Evolutionary conservation across 1,140 invertebrate species (phyloP), one percentile per base, ranked within the genome.

Genomic region (Streblospio benedicti): DNA sequence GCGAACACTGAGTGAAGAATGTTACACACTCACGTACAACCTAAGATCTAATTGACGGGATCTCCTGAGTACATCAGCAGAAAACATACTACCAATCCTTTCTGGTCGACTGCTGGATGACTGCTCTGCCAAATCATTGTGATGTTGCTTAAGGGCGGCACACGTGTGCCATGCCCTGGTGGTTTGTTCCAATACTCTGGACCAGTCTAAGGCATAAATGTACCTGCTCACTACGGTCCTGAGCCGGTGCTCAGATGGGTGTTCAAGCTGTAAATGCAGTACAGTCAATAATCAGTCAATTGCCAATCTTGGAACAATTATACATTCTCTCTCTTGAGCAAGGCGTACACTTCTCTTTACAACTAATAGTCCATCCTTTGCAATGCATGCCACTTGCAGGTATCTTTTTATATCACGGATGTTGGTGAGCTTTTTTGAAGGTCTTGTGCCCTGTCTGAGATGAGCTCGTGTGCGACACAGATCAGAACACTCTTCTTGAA

Each of bases 301-400:
- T 16, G 66, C 61, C 2, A 18, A 41, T 30, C 60, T 33, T 5
- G 64, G 60, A 4, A 67, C 60, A n/a, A 64, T 43, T 32, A 65
- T 68, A 3, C 25, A 14, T 32, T 64, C 63, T 2, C 27, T n/a
- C 1, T 25, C 2, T 0, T 33, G 14, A 9, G 9, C 1, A 0
- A 62, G 27, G 18, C 53, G 61, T 3, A 57, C 49, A 52, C 50
- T 27, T 23, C 50, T 16, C 31, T 28, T 25, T 33, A 64, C 63
- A n/a, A 63, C 60, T 18, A 68, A 32, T 4, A 68, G 28, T 45
- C 60, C 60, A 58, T 67, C 67, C 50, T 63, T 66, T 23, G 63
- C 33, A n/a, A 66, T 65, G 9, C 58, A 55, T 4, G 44, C 58
- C n/a, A 62, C 61, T 30, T 61, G 38, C 16, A 63, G 31, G 43